Evolutionary conservation across 2,888 invertebrate genomes (phyloP).

Genomic region (Pimpla rufipes): DNA sequence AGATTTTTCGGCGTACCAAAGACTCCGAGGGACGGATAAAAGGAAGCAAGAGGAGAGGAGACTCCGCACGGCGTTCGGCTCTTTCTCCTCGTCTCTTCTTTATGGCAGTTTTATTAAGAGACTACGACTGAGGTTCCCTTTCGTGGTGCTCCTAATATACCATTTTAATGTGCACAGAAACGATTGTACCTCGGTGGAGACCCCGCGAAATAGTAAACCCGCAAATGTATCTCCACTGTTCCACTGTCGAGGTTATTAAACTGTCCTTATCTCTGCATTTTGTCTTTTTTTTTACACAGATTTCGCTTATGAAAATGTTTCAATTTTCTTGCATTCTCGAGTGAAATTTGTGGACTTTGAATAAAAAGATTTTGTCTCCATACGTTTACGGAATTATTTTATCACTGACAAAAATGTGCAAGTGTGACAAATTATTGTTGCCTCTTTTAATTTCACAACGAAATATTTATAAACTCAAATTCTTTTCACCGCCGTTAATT

Average conservation of each 20-base stretch:
- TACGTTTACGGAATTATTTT: too few relatives aligned
- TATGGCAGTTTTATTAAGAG: constrained; percentile 58
- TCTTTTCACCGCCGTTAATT: too few relatives aligned
- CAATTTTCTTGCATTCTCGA: constrained; percentile 30
- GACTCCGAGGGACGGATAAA: constrained; percentile 17
- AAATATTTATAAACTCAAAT: too few relatives aligned
- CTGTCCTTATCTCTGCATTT: constrained; percentile 32
- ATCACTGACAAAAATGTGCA: too few relatives aligned
- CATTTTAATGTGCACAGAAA: not conserved
- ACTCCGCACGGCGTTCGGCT: constrained; percentile 3
- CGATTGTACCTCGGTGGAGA: constrained; percentile 3
- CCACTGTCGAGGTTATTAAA: constrained; percentile 47
- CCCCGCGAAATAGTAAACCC: constrained; percentile 74
- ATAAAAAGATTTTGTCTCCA: too few relatives aligned
- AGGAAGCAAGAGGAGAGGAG: constrained; percentile 22
- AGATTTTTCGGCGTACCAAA: constrained; percentile 45
- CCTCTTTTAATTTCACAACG: too few relatives aligned
- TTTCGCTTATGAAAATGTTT: not conserved
- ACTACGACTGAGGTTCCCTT: constrained; percentile 38
- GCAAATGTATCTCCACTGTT: constrained; percentile 68
- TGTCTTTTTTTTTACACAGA: not conserved
- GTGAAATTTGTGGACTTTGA: not conserved
- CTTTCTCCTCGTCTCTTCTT: constrained; percentile 36
- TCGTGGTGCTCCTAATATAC: constrained; percentile 27
- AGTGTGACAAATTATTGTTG: too few relatives aligned